phyloP scores from a whole-genome alignment of 2,888 invertebrate genomes.

The Euplexia lucipara region DNA sequence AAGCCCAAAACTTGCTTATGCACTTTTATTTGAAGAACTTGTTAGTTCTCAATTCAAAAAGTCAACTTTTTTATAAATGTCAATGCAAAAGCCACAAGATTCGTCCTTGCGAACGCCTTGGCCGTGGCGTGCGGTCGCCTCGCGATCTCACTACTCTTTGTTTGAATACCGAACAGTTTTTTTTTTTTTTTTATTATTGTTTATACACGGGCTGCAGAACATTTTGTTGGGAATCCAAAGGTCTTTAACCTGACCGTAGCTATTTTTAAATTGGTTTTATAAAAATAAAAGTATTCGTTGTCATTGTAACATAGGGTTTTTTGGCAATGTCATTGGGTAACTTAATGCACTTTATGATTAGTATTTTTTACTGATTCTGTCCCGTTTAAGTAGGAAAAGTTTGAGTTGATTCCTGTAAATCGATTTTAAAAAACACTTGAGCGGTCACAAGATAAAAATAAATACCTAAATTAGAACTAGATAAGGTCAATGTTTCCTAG shows the following conservation, averaged over 20 bases:
- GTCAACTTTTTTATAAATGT: slow-evolving; percentile 52
- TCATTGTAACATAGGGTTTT: slow-evolving; percentile 33
- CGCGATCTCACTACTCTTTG: slow-evolving; percentile 84
- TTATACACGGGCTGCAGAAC: slow-evolving; percentile 74
- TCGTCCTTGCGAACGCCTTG: slow-evolving; percentile 86
- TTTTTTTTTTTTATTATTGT: slow-evolving; percentile 78
- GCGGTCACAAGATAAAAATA: too few relatives aligned
- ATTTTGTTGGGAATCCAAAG: slow-evolving; percentile 73
- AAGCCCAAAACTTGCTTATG: slow-evolving; percentile 13
- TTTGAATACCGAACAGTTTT: slow-evolving; percentile 79
- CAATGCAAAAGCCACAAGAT: slow-evolving; percentile 59
- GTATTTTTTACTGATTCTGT: slow-evolving; percentile 2
- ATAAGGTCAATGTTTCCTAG: too few relatives aligned
- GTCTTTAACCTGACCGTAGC: slow-evolving; percentile 78
- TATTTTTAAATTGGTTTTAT: slow-evolving; percentile 43
- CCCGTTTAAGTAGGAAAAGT: neutral
- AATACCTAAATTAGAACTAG: too few relatives aligned
- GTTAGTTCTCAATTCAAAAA: slow-evolving; percentile 41
- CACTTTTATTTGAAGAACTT: slow-evolving; percentile 43
- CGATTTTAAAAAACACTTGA: too few relatives aligned
- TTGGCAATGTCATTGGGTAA: slow-evolving; percentile 21
- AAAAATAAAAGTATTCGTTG: slow-evolving; percentile 55
- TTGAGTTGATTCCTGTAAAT: neutral
- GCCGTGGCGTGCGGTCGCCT: slow-evolving; percentile 82
- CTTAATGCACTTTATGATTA: neutral